Evolutionary conservation across 2,797 vertebrate species (phyloP), one percentile per base, ranked within the genome.

Genomic region (Coreius guichenoti): DNA sequence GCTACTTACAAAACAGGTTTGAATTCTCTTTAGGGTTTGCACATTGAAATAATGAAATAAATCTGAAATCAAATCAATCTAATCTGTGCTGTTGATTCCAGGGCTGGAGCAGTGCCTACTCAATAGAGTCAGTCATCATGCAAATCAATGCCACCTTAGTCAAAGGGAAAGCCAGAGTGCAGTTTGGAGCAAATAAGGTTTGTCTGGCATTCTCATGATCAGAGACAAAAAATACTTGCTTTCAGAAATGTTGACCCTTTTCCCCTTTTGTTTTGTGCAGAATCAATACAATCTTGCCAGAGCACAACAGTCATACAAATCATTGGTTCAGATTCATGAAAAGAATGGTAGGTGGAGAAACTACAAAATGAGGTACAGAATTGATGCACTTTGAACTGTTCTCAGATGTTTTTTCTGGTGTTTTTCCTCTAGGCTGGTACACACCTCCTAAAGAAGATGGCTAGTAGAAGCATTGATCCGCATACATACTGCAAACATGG

Each of bases 51-150:
- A n/a, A 12, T 29, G 1, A 13, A 1, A 23, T 11, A 14, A 31
- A 14, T n/a, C 21, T 26, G 21, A 21, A 63, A 31, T 65, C 1
- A 33, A 21, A 45, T 65, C 36, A 29, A 7, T 33, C 23, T 68
- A 84, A 56, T 26, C 17, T 31, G 45, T 33, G 49, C 87, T 91
- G 33, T 90, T 82, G 88, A 54, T 87, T 87, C 0, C 90, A 99
- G 98, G 98, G 98, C 91, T 99, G 98, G 97, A 99, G 98, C 94
- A 99, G 98, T 95, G 98, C 98, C 96, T 99, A 99, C 93, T 99
- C 98, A 75, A 98, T 99, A 95, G 98, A 99, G 91, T 99, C 98
- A 16, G 98, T 99, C 94, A 99, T 99, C 95, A 99, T 99, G 98
- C 98, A 99, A 92, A 99, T 99, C 93, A 99, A 99, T 89, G 98